Evolutionary conservation across 2,888 invertebrate species (phyloP).

Genomic region (Synergus gifuensis): DNA sequence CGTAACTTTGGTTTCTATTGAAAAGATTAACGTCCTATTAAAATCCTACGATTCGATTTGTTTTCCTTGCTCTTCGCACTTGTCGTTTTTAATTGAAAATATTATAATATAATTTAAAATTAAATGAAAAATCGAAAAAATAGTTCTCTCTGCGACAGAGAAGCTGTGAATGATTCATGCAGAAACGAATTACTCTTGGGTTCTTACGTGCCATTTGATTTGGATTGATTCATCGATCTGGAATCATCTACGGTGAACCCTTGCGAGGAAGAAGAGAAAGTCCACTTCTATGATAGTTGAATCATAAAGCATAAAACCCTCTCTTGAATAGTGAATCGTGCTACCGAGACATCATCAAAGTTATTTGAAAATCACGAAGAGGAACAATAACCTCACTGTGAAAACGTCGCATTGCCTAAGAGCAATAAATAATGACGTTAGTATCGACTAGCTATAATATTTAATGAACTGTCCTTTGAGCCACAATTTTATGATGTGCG

Average conservation of each 20-base stretch:
- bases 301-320: conserved; percentile 29
- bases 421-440: conserved; percentile 8
- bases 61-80: neutral
- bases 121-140: conserved; percentile 20
- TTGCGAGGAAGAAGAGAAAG: conserved; percentile 54
- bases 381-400: conserved; percentile 3
- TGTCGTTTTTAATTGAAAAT: neutral
- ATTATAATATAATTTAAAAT: too few species aligned
- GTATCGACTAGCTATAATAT: conserved; percentile 7
- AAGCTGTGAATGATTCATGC: neutral
- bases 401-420: neutral
- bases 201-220: conserved; percentile 40
- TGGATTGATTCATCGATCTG: conserved; percentile 55
- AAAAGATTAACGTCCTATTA: neutral
- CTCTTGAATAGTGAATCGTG: conserved; percentile 45
- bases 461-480: neutral
- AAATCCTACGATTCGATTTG: conserved; percentile 1
- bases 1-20: conserved; percentile 1
- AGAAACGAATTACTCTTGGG: neutral
- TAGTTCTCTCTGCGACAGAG: neutral
- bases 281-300: conserved; percentile 52
- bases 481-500: neutral
- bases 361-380: conserved; percentile 11
- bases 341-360: conserved; percentile 38
- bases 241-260: conserved; percentile 51